Evolutionary conservation across 1,140 invertebrate genomes (phyloP), one percentile per base, ranked within the genome.

Genomic region (Hylyphantes graminicola): DNA sequence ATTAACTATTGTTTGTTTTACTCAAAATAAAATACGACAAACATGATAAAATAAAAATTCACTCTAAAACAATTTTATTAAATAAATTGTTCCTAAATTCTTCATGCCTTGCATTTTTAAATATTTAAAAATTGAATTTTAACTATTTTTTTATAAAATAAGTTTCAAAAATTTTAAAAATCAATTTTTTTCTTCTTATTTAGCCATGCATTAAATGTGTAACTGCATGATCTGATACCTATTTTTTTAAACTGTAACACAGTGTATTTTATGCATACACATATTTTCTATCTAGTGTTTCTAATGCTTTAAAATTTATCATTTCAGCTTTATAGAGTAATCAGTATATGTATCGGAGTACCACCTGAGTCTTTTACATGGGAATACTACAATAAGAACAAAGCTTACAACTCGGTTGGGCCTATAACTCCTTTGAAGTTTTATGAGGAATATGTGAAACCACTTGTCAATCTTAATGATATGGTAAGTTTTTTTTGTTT

Each of bases 301-400:
- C 15, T 21, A 57, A 73, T 11, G 11, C 2, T 55, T 15, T 12
- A 15, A 21, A 35, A 21, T 57, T 55, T 73, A 19, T n/a, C n/a
- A n/a, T 74, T 74, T 13, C 81, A 89, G 89, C 87, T 97, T n/a
- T 96, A 94, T 88, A 92, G 94, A 85, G 94, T 97, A 85, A 92
- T 96, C 63, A 93, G 93, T 21, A 96, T 96, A 65, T 96, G 94
- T 87, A 87, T 94, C n/a, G 95, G 95, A 70, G 93, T 94, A 55
- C 96, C 96, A 5, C 92, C 93, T n/a, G 92, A 94, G 85, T 93
- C 92, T 51, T 94, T 97, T 87, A 94, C 92, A 0, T 97, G 94
- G 93, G 95, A 95, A 86, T 97, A 94, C 89, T 96, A 96, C 89
- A 94, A 96, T 87, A 97, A 96, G 88, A 93, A 93, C 10, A 97